phyloP scores from a whole-genome alignment of 2,797 vertebrate species.

The Helostoma temminkii region DNA sequence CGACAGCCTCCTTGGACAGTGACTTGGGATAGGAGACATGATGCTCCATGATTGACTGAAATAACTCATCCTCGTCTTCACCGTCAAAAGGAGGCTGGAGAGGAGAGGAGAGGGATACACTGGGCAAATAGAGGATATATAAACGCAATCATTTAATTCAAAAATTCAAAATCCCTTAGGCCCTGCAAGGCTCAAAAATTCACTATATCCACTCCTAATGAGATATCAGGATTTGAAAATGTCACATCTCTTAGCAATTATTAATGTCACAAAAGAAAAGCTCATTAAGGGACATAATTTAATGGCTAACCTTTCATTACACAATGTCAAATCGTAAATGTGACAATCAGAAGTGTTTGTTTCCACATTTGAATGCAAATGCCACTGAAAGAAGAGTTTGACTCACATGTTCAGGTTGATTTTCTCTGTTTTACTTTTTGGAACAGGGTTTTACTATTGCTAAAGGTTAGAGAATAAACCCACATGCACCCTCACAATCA shows the following conservation, averaged over 20 bases:
- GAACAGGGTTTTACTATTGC: not conserved
- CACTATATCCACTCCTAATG: slow-evolving; percentile 30
- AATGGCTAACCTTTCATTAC: slow-evolving; percentile 57
- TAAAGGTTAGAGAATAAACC: not conserved
- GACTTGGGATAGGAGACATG: slow-evolving; percentile 98
- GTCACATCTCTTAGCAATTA: slow-evolving; percentile 55
- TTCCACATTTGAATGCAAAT: slow-evolving; percentile 42
- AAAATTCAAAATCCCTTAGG: slow-evolving; percentile 20
- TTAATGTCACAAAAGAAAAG: slow-evolving; percentile 57
- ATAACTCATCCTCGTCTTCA: slow-evolving; percentile 96
- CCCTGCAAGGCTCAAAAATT: not conserved
- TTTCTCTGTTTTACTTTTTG: not conserved
- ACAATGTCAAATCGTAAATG: slow-evolving; percentile 44
- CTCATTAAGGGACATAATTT: slow-evolving; percentile 56
- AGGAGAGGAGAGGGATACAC: not conserved
- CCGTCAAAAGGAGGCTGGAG: slow-evolving; percentile 95
- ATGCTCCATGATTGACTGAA: slow-evolving; percentile 99
- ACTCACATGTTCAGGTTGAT: not conserved
- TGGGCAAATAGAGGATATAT: slow-evolving; percentile 37
- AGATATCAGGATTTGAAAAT: slow-evolving; percentile 45
- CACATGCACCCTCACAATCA: not conserved
- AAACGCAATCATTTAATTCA: slow-evolving; percentile 36
- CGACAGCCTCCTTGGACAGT: slow-evolving; percentile 98
- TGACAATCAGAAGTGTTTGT: slow-evolving; percentile 34
- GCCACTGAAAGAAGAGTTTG: not conserved